These are phyloP conservation scores for Saccostrea glomerata DNA, from an alignment of 1,140 invertebrate species.

Conservation along the genomic window DNA sequence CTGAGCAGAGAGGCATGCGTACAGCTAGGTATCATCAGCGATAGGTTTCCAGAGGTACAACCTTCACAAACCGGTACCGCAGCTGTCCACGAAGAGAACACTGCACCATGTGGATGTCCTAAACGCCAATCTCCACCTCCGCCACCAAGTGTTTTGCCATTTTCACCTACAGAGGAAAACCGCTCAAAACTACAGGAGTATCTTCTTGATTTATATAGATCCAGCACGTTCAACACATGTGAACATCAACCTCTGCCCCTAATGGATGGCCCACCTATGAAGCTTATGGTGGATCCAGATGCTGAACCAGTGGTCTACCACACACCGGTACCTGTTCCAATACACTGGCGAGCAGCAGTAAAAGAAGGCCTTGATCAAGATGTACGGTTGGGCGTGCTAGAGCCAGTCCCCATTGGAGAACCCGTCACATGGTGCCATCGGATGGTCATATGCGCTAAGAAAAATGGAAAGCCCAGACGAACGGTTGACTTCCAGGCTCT, in stretches of 20 bases:
- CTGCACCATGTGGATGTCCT: no score
- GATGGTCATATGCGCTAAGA: conserved; percentile 63
- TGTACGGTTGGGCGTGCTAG: conserved; percentile 54
- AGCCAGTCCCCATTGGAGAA: conserved; percentile 54
- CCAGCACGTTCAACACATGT: conserved; percentile 60
- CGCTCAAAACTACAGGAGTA: no score
- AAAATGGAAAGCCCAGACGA: conserved; percentile 55
- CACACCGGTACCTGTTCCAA: conserved; percentile 50
- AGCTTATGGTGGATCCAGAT: conserved; percentile 47
- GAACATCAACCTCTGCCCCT: conserved; percentile 59
- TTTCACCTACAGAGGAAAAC: no score
- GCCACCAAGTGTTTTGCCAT: no score
- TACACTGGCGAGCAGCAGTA: conserved; percentile 56
- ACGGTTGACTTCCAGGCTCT: conserved; percentile 57
- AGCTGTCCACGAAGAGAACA: no score
- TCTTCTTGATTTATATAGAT: no score
- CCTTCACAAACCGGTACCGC: no score
- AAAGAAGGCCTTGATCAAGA: conserved; percentile 58
- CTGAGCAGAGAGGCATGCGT: conserved; percentile 54
- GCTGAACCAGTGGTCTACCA: conserved; percentile 46
- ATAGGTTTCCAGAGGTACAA: not conserved
- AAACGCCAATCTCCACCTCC: conserved; percentile 48
- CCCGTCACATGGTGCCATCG: conserved; percentile 58
- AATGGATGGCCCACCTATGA: conserved; percentile 56
- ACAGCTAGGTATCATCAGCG: conserved; percentile 43